Percentiles rank a stretch among this genome's conserved stretches.
These are phyloP conservation scores for Eupithecia subfuscata DNA, from an alignment of 2,888 invertebrate genomes.

Conservation along the genomic window DNA sequence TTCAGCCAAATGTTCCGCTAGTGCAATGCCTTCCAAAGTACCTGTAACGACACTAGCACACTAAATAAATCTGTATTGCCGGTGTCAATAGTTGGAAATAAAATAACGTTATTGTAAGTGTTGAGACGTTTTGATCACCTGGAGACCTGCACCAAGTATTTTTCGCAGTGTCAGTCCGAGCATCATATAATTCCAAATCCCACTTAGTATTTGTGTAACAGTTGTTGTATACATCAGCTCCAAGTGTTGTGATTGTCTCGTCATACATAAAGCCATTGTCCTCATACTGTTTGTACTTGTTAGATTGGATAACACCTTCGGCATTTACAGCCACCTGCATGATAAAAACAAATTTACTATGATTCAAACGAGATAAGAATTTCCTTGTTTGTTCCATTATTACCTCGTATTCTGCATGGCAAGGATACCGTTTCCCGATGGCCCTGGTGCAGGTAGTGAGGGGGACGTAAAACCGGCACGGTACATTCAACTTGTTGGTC, in stretches of 20 bases:
- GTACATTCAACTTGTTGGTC: constrained; percentile 83
- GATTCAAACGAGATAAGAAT: background rate
- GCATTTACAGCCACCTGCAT: constrained; percentile 53
- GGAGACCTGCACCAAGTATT: constrained; percentile 62
- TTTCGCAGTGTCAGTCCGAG: constrained; percentile 56
- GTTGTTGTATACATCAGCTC: constrained; percentile 49
- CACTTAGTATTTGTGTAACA: constrained; percentile 56
- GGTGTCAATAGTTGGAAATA: background rate
- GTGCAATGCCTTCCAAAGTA: constrained; percentile 80
- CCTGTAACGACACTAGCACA: constrained; percentile 52
- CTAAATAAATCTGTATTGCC: background rate
- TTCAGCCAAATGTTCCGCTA: constrained; percentile 85
- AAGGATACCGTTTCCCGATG: constrained; percentile 82
- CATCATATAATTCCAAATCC: constrained; percentile 52
- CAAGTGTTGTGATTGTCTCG: constrained; percentile 46
- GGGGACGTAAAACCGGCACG: constrained; percentile 86
- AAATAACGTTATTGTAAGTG: background rate
- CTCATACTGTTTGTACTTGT: constrained; percentile 73
- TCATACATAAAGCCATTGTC: constrained; percentile 72
- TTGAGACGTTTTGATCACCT: constrained; percentile 44
- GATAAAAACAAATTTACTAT: background rate
- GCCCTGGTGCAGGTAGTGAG: constrained; percentile 86
- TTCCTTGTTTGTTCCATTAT: constrained; percentile 61
- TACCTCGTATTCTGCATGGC: constrained; percentile 80
- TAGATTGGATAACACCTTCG: constrained; percentile 74